phyloP scores from a whole-genome alignment of 2,888 invertebrate genomes.

The Molorchus minor region DNA sequence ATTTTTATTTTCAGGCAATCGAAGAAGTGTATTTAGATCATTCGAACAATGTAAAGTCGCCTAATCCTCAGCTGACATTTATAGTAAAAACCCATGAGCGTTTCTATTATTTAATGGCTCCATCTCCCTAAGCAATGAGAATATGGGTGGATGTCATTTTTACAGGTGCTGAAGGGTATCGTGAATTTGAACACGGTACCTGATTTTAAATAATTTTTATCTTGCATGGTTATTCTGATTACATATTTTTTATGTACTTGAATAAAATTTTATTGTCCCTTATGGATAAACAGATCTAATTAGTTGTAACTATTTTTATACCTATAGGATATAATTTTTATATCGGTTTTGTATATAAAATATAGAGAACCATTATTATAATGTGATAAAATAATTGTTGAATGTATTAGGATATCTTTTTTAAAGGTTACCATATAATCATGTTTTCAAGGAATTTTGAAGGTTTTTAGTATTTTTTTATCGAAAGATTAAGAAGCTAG shows the following conservation, averaged over 20 bases:
- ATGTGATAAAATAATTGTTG: conserved; percentile 31
- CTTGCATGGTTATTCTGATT: conserved; percentile 18
- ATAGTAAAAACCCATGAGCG: conserved; percentile 93
- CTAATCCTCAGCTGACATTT: conserved; percentile 90
- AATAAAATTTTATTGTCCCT: conserved; percentile 24
- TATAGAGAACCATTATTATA: conserved; percentile 22
- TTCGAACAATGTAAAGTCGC: conserved; percentile 89
- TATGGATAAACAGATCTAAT: conserved; percentile 31
- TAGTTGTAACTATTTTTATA: conserved; percentile 32
- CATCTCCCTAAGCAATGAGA: conserved; percentile 91
- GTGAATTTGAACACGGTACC: conserved; percentile 69
- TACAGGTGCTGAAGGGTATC: conserved; percentile 91
- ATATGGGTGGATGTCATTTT: conserved; percentile 97
- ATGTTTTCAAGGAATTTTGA: conserved; percentile 4
- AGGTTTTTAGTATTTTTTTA: not conserved
- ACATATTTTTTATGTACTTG: conserved; percentile 15
- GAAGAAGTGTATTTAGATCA: conserved; percentile 98
- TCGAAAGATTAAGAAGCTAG: not conserved
- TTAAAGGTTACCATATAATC: conserved; percentile 23
- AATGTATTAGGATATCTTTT: conserved; percentile 12
- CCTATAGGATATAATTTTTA: conserved; percentile 29
- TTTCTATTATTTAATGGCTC: conserved; percentile 90
- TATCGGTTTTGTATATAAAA: conserved; percentile 36
- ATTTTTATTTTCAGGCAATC: conserved; percentile 76
- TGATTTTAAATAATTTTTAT: conserved; percentile 43